These are phyloP conservation scores for Rhamnusium bicolor DNA, from an alignment of 2,888 invertebrate genomes.

Conservation along the genomic window DNA sequence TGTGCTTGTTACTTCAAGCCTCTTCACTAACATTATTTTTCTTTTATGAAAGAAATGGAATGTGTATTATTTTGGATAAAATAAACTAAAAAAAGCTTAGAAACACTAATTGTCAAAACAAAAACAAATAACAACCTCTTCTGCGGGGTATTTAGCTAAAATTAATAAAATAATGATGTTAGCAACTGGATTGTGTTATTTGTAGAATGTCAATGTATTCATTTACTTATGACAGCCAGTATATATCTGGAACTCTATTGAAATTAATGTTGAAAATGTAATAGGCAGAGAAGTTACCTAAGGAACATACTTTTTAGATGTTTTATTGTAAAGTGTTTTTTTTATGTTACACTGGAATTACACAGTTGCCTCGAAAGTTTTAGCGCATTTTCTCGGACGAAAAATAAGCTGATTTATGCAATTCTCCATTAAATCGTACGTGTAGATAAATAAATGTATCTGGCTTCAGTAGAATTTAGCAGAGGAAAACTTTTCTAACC, in stretches of 20 bases:
- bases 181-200: too few relatives aligned
- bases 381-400: slow-evolving; percentile 1
- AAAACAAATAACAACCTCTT: too few relatives aligned
- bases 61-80: too few relatives aligned
- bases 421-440: slow-evolving; percentile 23
- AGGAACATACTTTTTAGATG: background rate
- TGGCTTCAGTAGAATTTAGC: background rate
- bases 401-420: slow-evolving; percentile 26
- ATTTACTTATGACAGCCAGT: too few relatives aligned
- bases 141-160: too few relatives aligned
- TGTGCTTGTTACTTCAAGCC: too few relatives aligned
- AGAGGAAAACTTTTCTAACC: background rate
- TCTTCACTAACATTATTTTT: too few relatives aligned
- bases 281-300: background rate
- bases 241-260: background rate
- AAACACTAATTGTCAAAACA: too few relatives aligned
- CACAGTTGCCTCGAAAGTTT: slow-evolving; percentile 3
- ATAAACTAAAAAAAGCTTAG: too few relatives aligned
- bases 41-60: too few relatives aligned
- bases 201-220: too few relatives aligned
- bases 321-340: slow-evolving; percentile 20
- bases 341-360: slow-evolving; percentile 22
- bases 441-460: slow-evolving; percentile 14
- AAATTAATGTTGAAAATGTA: background rate
- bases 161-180: too few relatives aligned